Percentiles rank a stretch among this genome's conserved stretches.
phyloP scores from a whole-genome alignment of 2,888 invertebrate genomes.

The Latrodectus hesperus region DNA sequence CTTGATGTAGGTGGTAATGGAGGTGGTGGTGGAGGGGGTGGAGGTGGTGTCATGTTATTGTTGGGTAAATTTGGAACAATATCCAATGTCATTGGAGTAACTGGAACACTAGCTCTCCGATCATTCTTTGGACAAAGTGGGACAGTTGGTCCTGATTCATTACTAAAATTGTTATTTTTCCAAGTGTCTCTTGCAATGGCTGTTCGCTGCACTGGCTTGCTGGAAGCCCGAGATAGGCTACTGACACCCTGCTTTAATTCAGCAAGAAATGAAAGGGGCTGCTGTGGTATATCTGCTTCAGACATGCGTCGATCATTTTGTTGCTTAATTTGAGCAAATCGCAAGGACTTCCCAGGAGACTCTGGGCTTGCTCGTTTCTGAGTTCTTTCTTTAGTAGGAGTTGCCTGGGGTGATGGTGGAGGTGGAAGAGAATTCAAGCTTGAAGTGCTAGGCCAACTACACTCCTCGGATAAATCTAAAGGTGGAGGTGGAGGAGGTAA shows the following conservation, averaged over 20 bases:
- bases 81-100: constrained; percentile 47
- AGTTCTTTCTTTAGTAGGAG: constrained; percentile 59
- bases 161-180: constrained; percentile 11
- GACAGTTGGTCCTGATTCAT: background rate
- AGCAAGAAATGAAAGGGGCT: constrained; percentile 70
- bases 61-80: constrained; percentile 52
- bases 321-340: constrained; percentile 67
- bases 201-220: constrained; percentile 35
- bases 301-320: constrained; percentile 61
- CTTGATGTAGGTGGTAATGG: constrained; percentile 59
- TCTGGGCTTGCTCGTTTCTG: constrained; percentile 26
- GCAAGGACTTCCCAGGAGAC: constrained; percentile 50
- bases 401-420: constrained; percentile 69
- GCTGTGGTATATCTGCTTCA: constrained; percentile 67
- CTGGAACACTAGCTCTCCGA: constrained; percentile 43
- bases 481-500: constrained; percentile 72
- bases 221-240: constrained; percentile 49
- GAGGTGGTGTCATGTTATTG: constrained; percentile 36
- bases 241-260: constrained; percentile 69
- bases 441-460: constrained; percentile 71
- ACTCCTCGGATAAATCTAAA: constrained; percentile 67
- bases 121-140: constrained; percentile 25
- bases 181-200: constrained; percentile 37
- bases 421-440: constrained; percentile 71
- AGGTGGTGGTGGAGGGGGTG: constrained; percentile 62